These are phyloP conservation scores for Caenorhabditis auriculariae DNA, from an alignment of 2,888 invertebrate genomes.

Conservation along the genomic window DNA sequence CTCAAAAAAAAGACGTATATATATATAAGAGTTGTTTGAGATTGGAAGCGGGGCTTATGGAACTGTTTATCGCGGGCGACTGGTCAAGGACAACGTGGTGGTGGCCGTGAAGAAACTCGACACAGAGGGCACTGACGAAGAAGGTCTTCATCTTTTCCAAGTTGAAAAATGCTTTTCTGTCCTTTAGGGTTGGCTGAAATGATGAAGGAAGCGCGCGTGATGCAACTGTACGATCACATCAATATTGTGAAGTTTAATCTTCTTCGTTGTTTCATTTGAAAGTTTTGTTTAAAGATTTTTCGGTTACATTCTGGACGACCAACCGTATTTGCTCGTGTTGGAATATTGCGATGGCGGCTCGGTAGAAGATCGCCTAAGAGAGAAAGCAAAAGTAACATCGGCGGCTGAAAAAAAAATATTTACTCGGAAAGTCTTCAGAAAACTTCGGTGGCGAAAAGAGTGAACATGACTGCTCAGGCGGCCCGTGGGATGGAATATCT, in stretches of 20 bases:
- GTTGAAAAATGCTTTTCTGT: not conserved
- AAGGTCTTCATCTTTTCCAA: conserved; percentile 2
- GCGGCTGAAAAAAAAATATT: too few relatives aligned
- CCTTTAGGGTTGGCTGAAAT: conserved; percentile 43
- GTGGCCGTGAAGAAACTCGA: conserved; percentile 38
- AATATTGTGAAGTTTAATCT: conserved; percentile 47
- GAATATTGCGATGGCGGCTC: conserved; percentile 53
- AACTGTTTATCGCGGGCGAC: conserved; percentile 47
- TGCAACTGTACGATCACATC: conserved; percentile 54
- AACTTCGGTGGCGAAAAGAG: conserved; percentile 7
- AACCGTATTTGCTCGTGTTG: conserved; percentile 52
- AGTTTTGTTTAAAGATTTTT: conserved; percentile 26
- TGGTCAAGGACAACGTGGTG: conserved; percentile 23
- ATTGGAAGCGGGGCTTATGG: conserved; percentile 54
- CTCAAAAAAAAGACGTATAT: not conserved
- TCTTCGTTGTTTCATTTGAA: not conserved
- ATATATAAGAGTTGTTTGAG: conserved; percentile 5
- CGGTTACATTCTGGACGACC: conserved; percentile 50
- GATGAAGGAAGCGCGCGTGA: conserved; percentile 59
- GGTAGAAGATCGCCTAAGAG: conserved; percentile 40
- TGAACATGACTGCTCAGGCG: conserved; percentile 21
- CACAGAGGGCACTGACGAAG: conserved; percentile 35
- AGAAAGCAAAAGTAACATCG: conserved; percentile 3
- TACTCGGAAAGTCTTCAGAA: conserved; percentile 2
- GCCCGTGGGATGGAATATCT: conserved; percentile 51